phyloP scores from a whole-genome alignment of 2,113 vertebrate genomes.

The Prinia subflava region DNA sequence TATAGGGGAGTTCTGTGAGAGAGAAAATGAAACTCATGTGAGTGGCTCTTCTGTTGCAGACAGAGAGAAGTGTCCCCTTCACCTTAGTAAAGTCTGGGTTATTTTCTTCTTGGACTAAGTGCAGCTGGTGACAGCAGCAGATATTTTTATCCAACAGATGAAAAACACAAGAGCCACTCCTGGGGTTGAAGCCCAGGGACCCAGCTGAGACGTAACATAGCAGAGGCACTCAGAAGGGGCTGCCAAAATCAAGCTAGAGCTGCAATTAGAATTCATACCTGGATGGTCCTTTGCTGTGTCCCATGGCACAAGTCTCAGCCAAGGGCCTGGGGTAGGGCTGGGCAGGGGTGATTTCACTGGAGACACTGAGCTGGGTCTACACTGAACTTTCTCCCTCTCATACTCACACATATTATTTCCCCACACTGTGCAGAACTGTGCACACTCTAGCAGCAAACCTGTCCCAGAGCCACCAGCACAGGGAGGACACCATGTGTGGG shows the following conservation, averaged over 20 bases:
- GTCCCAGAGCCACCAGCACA: not conserved
- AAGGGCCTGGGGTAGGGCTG: not conserved
- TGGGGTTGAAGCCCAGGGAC: not conserved
- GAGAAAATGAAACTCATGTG: not conserved
- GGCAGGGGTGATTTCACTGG: not conserved
- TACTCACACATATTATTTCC: not conserved
- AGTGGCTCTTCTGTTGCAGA: not conserved
- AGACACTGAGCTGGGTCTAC: not conserved
- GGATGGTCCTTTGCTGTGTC: not conserved
- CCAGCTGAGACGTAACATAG: not conserved
- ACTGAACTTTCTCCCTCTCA: not conserved
- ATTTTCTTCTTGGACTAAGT: not conserved
- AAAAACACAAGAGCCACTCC: not conserved
- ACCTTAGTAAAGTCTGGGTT: not conserved
- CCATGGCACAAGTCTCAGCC: not conserved
- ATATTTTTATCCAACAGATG: not conserved
- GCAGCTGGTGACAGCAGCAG: not conserved
- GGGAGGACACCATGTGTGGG: not conserved
- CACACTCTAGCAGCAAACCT: not conserved
- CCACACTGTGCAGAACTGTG: not conserved
- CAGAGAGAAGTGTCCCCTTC: not conserved
- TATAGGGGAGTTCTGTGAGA: not conserved
- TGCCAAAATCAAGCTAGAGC: not conserved
- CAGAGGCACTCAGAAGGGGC: not conserved
- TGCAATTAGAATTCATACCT: not conserved